Base-by-base conservation (phyloP, 2,797 vertebrate species). In the Sebastes itinus region DNA sequence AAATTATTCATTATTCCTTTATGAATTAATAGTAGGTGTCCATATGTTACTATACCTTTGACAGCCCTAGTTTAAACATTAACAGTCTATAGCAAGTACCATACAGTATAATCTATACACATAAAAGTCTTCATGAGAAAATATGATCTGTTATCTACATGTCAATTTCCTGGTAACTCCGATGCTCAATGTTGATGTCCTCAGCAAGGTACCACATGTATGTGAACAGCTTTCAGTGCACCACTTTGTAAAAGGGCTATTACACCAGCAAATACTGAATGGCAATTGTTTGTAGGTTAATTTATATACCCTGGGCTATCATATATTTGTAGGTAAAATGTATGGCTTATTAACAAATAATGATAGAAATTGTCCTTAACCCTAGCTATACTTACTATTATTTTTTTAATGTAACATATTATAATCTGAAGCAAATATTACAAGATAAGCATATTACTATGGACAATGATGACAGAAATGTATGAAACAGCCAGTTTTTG, bases 291-390 rank as follows among this genome's bases (percentile, higher is more conserved):
- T 90, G 78, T 75, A 80, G 80, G 82, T 80, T 64, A 32, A 60
- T 82, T 68, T 76, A 81, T 67, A 73, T 75, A 83, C 69, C 88
- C 81, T 88, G 86, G 91, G 87, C 87, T 91, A 91, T 91, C 80
- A 78, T 79, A 74, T 85, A 81, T 77, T 85, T 89, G 85, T 77
- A 79, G 85, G 81, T 85, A 86, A 89, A 92, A 92, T 83, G 89
- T 95, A 96, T 96, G 95, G 95, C 95, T 96, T 96, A 91, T 92
- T 83, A 87, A 88, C 81, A 89, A 77, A 92, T 78, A 80, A 73
- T 49, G 81, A 87, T 75, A 88, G 23, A 87, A 89, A 91, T 81
- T 64, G 79, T 90, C 69, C 89, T 91, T 87, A 89, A 84, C 65
- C 23, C 87, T 91, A 92, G 58, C 81, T 91, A 87, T 81, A 63